Evolutionary conservation across 1,140 invertebrate species (phyloP).

Genomic region (Brachionus koreanus): DNA sequence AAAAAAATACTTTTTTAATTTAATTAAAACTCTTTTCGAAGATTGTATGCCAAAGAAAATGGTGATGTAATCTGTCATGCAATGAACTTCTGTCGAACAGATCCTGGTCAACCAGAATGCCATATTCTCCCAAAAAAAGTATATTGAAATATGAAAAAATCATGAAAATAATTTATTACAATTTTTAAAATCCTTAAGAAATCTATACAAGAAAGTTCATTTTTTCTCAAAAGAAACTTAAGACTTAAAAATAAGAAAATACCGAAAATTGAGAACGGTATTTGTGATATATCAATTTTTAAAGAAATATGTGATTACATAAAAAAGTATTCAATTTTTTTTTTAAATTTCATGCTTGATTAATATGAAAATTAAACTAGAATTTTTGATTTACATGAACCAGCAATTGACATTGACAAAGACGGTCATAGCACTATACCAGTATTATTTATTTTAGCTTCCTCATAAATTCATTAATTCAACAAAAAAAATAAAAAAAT

Average conservation of each 20-base stretch:
- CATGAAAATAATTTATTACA: neutral
- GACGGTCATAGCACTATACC: conserved; percentile 52
- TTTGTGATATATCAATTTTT: conserved; percentile 19
- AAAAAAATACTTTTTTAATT: neutral
- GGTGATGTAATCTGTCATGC: conserved; percentile 53
- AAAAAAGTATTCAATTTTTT: neutral
- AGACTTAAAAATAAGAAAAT: neutral
- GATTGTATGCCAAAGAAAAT: conserved; percentile 49
- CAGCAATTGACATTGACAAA: conserved; percentile 50
- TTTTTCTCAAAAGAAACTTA: neutral
- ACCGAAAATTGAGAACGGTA: neutral
- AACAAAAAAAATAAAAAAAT: neutral
- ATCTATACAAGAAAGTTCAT: neutral
- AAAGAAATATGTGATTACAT: conserved; percentile 47
- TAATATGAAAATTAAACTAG: conserved; percentile 25
- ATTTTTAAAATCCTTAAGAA: neutral
- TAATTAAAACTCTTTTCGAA: conserved; percentile 24
- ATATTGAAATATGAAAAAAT: neutral
- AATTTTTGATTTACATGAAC: conserved; percentile 49
- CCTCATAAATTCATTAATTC: neutral
- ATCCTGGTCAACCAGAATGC: conserved; percentile 47
- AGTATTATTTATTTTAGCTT: conserved; percentile 45
- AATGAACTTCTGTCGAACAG: conserved; percentile 49
- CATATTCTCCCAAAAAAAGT: conserved; percentile 47
- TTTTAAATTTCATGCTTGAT: neutral